phyloP scores from a whole-genome alignment of 1,140 invertebrate genomes.

The Atta cephalotes region DNA sequence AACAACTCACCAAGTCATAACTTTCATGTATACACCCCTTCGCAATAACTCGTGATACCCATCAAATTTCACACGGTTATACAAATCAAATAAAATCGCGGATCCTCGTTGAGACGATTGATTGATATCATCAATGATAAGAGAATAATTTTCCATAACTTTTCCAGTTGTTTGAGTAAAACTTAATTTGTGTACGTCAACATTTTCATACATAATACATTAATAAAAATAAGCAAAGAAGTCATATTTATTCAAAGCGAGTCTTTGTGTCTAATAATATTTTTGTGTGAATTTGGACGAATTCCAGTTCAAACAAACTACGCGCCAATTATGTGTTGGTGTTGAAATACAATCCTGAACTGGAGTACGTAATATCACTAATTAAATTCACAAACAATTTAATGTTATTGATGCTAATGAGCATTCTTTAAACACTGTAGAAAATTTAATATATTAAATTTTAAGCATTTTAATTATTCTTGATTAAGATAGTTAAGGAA shows the following conservation, averaged over 20 bases:
- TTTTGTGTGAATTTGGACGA: no score
- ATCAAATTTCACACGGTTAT: conserved; percentile 13
- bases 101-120: not conserved
- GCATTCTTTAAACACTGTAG: no score
- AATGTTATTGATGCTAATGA: no score
- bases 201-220: not conserved
- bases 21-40: not conserved
- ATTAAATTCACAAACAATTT: no score
- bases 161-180: not conserved
- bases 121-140: not conserved
- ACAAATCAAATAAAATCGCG: not conserved
- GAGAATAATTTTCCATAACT: not conserved
- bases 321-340: no score
- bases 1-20: conserved; percentile 51
- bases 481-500: not conserved
- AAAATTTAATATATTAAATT: not conserved
- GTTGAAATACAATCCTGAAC: no score
- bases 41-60: not conserved
- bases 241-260: no score
- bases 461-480: not conserved
- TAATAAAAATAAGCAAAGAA: not conserved
- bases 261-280: no score
- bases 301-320: no score
- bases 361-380: no score
- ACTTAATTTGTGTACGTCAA: not conserved